Conservation (phyloP, 2,113 vertebrate genomes). For the Phoxinus phoxinus region DNA sequence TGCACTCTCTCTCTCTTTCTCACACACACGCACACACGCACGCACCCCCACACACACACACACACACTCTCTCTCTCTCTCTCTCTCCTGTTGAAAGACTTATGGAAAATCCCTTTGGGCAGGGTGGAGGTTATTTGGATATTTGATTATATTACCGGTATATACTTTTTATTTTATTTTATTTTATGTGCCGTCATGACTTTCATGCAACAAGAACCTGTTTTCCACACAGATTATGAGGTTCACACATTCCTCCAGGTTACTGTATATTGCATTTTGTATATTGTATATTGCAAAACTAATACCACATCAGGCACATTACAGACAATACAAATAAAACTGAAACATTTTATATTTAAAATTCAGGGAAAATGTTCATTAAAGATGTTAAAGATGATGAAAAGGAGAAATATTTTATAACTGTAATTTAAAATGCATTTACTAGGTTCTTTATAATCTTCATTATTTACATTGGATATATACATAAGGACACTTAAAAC, state of each 20-base stretch:
- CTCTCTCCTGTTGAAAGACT: constrained; percentile 36
- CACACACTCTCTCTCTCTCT: constrained; percentile 19
- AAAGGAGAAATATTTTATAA: neutral
- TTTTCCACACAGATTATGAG: constrained; percentile 28
- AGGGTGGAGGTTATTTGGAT: constrained; percentile 52
- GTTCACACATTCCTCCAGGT: constrained; percentile 4
- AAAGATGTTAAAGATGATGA: neutral
- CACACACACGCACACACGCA: too few species aligned
- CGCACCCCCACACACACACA: constrained; percentile 26
- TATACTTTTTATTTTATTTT: constrained; percentile 39
- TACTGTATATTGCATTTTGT: neutral
- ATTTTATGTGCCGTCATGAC: constrained; percentile 27
- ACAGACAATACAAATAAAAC: neutral
- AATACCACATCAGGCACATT: neutral
- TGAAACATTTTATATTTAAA: neutral
- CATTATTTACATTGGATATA: neutral
- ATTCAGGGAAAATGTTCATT: neutral
- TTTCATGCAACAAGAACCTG: neutral
- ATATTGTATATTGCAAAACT: too few species aligned
- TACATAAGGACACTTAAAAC: too few species aligned
- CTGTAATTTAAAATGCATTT: neutral
- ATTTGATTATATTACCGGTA: constrained; percentile 56
- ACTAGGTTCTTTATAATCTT: neutral
- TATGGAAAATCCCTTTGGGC: constrained; percentile 40
- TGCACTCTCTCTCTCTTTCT: neutral